A percentile compares a stretch with the other conserved stretches of the same genome.
Conservation (phyloP, 2,113 vertebrate genomes). For the Siphamia tubifer region DNA sequence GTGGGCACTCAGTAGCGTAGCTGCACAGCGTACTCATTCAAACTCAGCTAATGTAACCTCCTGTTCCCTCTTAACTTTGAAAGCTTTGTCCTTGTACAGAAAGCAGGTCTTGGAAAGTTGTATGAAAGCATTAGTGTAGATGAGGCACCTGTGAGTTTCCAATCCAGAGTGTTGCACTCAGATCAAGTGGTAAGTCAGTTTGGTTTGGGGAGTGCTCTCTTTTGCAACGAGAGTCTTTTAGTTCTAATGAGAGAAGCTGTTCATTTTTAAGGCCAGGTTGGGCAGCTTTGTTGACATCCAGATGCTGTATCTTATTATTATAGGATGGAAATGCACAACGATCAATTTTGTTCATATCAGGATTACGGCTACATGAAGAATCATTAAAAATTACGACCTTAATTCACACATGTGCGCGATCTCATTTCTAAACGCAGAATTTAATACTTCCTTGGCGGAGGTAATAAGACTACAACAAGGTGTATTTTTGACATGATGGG, state of each 20-base stretch:
- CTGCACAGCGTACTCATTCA: slow-evolving; percentile 3
- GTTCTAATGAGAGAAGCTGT: slow-evolving; percentile 45
- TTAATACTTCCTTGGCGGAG: no score
- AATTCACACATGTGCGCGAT: no score
- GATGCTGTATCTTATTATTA: slow-evolving; percentile 3
- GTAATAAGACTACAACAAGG: no score
- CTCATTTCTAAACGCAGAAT: no score
- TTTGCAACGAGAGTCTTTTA: slow-evolving; percentile 45
- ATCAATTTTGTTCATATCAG: no score
- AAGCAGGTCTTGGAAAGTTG: slow-evolving; percentile 24
- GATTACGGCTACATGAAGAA: no score
- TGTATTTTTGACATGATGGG: no score
- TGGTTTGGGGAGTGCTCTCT: slow-evolving; percentile 39
- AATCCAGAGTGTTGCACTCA: slow-evolving; percentile 32
- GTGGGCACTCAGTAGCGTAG: slow-evolving; percentile 20
- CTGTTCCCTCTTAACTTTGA: slow-evolving; percentile 51
- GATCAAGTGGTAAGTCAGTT: slow-evolving; percentile 61
- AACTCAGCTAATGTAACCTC: slow-evolving; percentile 32
- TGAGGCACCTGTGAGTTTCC: slow-evolving; percentile 41
- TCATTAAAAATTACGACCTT: no score
- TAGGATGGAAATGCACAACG: no score
- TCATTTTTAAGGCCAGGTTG: slow-evolving; percentile 20
- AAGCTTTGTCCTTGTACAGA: slow-evolving; percentile 61
- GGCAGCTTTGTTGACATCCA: neutral
- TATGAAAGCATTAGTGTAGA: slow-evolving; percentile 54